Evolutionary conservation across 2,113 vertebrate species (phyloP), one percentile per base, ranked within the genome.

Genomic region (Gymnocephalus cernua): DNA sequence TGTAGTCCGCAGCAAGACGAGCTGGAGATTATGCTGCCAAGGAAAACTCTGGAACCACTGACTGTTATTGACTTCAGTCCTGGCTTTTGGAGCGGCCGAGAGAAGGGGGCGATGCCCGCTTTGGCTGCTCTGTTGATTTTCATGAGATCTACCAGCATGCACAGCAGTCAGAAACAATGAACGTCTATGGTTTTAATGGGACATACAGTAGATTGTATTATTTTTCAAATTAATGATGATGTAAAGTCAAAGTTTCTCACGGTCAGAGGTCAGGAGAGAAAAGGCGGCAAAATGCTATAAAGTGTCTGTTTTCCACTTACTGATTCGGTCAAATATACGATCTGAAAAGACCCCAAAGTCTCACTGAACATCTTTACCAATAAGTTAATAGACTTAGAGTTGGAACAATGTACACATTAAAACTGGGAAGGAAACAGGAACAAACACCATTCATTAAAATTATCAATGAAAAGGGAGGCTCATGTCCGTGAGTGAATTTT

Each of bases 21-120:
- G 73, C 73, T 59, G 62, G 59, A 81, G 64, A 53, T 58, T 44
- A 67, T 77, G 68, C 58, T 82, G 92, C 93, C 94, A 94, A 94
- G 79, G 80, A 85, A 93, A 93, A 91, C 82, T 83, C 64, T 79
- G 73, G 72, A 90, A 84, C 85, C 68, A 80, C 19, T 53, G 61
- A 75, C 85, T 76, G 65, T 66, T 89, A 85, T 74, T 88, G 81
- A 80, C 82, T 89, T 72, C 61, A 69, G 65, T 47, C 86, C 54
- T 78, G 79, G 79, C 38, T 86, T 90, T 84, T 81, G 23, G 64
- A 85, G 50, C 13, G 1, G 66, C 53, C 10, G 27, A 65, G 67
- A 63, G 38, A 83, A 41, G 44, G 62, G 48, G 82, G 66, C 47
- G 27, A 45, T 85, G 79, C 58, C 75, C 21, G 11, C 25, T 65